Evolutionary conservation across 2,113 vertebrate genomes (phyloP).

Genomic region (Choloepus hoffmanni): DNA sequence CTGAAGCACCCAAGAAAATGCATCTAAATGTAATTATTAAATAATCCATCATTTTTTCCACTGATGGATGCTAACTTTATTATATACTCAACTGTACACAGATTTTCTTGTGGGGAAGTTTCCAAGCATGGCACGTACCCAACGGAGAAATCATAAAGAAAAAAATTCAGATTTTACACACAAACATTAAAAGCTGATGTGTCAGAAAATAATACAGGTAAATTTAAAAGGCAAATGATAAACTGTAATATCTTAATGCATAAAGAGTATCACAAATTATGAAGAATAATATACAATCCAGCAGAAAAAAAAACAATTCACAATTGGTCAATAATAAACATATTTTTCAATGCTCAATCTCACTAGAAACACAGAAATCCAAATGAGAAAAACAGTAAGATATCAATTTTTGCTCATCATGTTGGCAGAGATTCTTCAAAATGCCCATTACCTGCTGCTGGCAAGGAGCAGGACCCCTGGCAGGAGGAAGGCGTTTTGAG

Average conservation of each 20-base stretch:
- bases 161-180: background rate
- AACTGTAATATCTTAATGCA: background rate
- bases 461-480: background rate
- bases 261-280: background rate
- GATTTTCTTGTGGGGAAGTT: background rate
- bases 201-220: background rate
- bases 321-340: background rate
- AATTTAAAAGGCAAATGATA: conserved; percentile 8
- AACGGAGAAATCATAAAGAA: background rate
- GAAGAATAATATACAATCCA: background rate
- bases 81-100: background rate
- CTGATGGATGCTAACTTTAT: background rate
- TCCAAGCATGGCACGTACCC: background rate
- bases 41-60: background rate
- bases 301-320: conserved; percentile 1
- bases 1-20: background rate
- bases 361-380: background rate
- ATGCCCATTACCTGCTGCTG: background rate
- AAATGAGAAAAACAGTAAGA: background rate
- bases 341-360: background rate
- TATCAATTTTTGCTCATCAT: background rate
- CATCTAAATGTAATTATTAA: background rate
- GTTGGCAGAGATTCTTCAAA: background rate
- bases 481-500: background rate
- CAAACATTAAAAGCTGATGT: background rate